A percentile compares a stretch with the other conserved stretches of the same genome.
Conservation (phyloP, 2,113 vertebrate species). For the Albula glossodonta region DNA sequence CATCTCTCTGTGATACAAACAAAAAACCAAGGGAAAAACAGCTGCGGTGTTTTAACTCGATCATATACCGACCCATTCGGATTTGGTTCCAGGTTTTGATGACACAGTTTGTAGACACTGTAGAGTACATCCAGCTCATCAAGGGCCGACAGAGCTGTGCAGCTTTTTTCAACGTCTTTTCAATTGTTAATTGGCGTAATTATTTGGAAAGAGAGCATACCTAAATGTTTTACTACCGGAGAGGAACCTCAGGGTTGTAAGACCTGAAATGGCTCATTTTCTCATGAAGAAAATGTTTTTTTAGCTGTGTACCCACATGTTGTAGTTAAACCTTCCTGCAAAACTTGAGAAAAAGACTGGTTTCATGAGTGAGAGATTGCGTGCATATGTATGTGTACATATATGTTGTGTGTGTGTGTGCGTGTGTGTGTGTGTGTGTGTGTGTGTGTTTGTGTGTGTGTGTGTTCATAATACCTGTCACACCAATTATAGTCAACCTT, state of each 20-base stretch:
- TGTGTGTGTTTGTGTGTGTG: constrained; percentile 25
- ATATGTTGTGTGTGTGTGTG: constrained; percentile 14
- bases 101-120: neutral
- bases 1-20: neutral
- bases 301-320: too few species aligned
- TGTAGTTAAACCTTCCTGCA: too few species aligned
- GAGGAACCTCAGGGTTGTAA: neutral
- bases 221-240: neutral
- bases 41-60: neutral
- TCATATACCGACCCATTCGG: neutral
- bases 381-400: constrained; percentile 6
- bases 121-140: neutral
- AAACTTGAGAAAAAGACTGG: too few species aligned
- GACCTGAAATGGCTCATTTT: too few species aligned
- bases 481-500: constrained; percentile 29
- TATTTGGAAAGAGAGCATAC: neutral
- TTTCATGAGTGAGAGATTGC: neutral
- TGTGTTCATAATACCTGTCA: constrained; percentile 15
- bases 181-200: neutral
- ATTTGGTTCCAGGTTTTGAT: neutral
- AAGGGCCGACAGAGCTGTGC: neutral
- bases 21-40: neutral
- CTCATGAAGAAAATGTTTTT: too few species aligned
- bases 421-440: constrained; percentile 35
- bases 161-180: neutral